phyloP scores from a whole-genome alignment of 2,113 vertebrate genomes.

The Nothoprocta perdicaria region DNA sequence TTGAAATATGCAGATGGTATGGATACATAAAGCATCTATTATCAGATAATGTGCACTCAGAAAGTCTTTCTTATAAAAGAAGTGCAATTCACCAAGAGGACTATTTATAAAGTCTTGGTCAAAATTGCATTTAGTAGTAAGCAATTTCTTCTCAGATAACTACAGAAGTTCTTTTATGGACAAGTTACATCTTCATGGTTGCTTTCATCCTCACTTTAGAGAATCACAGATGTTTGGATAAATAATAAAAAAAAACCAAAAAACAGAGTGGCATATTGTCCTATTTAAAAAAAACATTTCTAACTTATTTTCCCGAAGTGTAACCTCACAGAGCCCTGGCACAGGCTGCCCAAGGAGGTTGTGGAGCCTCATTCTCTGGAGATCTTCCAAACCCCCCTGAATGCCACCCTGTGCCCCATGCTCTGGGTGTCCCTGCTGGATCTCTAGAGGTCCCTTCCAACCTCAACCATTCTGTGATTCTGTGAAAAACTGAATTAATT shows the following conservation, averaged over 20 bases:
- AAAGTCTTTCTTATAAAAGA: background rate
- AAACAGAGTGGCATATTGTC: background rate
- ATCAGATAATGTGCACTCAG: background rate
- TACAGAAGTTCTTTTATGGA: background rate
- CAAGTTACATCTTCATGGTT: rapidly evolving
- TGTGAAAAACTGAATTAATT: background rate
- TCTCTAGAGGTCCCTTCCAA: too few relatives aligned
- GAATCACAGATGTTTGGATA: background rate
- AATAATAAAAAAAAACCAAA: too few relatives aligned
- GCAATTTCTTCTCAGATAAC: background rate
- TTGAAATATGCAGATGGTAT: background rate
- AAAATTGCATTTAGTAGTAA: background rate
- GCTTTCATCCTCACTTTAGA: background rate
- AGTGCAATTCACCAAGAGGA: background rate
- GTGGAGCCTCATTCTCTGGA: too few relatives aligned
- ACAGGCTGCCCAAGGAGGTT: too few relatives aligned
- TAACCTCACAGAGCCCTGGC: background rate
- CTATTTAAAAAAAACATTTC: background rate
- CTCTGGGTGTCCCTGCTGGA: too few relatives aligned
- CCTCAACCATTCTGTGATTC: too few relatives aligned
- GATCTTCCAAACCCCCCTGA: too few relatives aligned
- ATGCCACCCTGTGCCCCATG: too few relatives aligned
- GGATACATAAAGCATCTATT: background rate
- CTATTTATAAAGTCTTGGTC: background rate
- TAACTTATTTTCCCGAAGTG: background rate